Evolutionary conservation across 2,113 vertebrate genomes (phyloP), one percentile per base, ranked within the genome.

Genomic region (Chionis minor): DNA sequence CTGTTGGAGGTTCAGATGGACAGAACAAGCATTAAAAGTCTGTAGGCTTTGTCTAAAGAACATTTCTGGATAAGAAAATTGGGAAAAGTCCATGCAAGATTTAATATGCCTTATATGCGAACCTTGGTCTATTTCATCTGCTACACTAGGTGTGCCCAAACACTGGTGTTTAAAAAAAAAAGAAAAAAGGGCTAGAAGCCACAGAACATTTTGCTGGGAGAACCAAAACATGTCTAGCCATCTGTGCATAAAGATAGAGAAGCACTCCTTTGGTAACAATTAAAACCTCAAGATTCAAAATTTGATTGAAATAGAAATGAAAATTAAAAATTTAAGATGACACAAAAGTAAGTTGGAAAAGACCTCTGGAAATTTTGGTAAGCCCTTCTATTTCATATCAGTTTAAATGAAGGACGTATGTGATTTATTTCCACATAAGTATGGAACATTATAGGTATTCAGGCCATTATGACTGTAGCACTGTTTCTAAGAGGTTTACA

Each of bases 111-210:
- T 52, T 61, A 17, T 32, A 38, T 44, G 5, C 3, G 2, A 81
- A 67, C 9, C 14, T 61, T 52, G 15, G 7, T 52, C 9, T 45
- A 28, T 45, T 72, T 77, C 1, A 1, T 20, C 16, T n/a, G 4
- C 33, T 65, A 30, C 7, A 40, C 8, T n/a, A 61, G 17, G 12
- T 51, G 20, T 24, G 10, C 10, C 38, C 30, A 59, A 70, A 54
- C 6, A 15, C 1, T 4, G 63, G 7, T 26, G 15, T 2, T 51
- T 72, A 6, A 5, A 18, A 78, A 47, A 58, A 58, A 26, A 23
- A 9, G 27, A 8, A 27, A 0, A 10, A 23, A 9, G 0, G 2
- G 8, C 22, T 51, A 35, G 27, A 40, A 81, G 13, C 2, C 10
- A 45, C 5, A 51, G 24, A 44, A 45, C 13, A 1, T 28, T 62